Evolutionary conservation across 2,888 invertebrate genomes (phyloP).

Genomic region (Boloria selene): DNA sequence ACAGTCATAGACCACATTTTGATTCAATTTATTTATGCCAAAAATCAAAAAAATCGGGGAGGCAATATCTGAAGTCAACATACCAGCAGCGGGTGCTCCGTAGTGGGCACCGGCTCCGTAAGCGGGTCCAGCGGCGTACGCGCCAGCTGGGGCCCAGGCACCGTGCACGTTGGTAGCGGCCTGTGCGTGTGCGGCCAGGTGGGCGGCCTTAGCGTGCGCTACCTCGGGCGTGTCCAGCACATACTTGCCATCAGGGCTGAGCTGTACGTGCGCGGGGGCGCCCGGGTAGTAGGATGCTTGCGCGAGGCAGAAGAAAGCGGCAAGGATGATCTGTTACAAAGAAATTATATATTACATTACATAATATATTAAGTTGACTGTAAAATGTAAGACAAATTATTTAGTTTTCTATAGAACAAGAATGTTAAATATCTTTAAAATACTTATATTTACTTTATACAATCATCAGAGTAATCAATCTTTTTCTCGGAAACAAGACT

Average conservation of each 20-base stretch:
- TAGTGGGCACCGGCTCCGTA: conserved; percentile 61
- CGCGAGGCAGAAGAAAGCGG: conserved; percentile 76
- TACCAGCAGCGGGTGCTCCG: conserved; percentile 75
- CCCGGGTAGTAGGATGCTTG: conserved; percentile 80
- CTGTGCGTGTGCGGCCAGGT: conserved; percentile 74
- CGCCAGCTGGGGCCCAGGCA: conserved; percentile 70
- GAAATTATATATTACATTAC: not conserved
- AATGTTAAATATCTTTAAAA: conserved; percentile 19
- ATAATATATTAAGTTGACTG: not conserved
- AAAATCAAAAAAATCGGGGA: not conserved
- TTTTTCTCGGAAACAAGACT: conserved; percentile 22
- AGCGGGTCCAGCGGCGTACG: conserved; percentile 56
- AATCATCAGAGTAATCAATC: conserved; percentile 29
- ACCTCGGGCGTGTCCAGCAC: conserved; percentile 81
- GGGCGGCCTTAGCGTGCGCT: conserved; percentile 77
- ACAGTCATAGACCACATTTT: not conserved
- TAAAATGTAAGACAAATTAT: conserved; percentile 1
- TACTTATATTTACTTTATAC: conserved; percentile 27
- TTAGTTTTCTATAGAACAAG: not conserved
- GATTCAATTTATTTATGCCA: not conserved
- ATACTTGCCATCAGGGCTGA: conserved; percentile 79
- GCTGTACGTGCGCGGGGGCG: conserved; percentile 73
- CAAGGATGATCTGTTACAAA: conserved; percentile 69
- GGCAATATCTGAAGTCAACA: conserved; percentile 4
- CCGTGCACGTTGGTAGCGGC: conserved; percentile 75